A percentile compares a stretch with the other conserved stretches of the same genome.
These are phyloP conservation scores for Anhinga anhinga DNA, from an alignment of 2,113 vertebrate genomes.

Conservation along the genomic window DNA sequence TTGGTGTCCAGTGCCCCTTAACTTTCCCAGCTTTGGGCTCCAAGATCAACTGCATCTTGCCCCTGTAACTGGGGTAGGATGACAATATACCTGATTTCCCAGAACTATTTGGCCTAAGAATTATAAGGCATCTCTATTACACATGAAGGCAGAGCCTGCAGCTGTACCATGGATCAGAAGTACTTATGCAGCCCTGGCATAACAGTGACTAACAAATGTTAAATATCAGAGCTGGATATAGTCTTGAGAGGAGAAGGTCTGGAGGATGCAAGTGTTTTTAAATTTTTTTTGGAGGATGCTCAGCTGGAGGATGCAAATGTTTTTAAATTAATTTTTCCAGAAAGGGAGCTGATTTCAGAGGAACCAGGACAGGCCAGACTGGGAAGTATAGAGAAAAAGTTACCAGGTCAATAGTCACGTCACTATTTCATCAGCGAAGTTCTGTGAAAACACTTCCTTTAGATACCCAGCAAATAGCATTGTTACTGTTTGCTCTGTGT, in stretches of 20 bases:
- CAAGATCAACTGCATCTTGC: neutral
- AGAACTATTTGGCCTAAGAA: neutral
- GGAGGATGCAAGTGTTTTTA: neutral
- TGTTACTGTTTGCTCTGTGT: neutral
- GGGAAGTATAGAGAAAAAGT: neutral
- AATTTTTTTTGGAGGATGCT: no score
- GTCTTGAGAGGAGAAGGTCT: neutral
- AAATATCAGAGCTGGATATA: neutral
- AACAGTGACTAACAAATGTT: neutral
- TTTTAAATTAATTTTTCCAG: neutral
- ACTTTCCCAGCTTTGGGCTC: neutral
- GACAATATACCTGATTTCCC: neutral
- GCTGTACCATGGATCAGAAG: neutral
- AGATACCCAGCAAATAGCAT: neutral
- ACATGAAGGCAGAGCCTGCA: neutral
- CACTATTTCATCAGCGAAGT: neutral
- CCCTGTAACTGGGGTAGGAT: neutral
- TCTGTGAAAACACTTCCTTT: neutral
- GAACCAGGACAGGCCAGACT: neutral
- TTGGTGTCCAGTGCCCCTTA: neutral
- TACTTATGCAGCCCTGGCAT: neutral
- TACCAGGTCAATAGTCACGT: rapidly evolving
- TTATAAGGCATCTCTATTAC: neutral
- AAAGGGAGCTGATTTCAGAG: neutral
- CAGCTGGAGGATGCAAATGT: neutral